phyloP scores from a whole-genome alignment of 2,888 invertebrate species.

The Bombyx huttoni region DNA sequence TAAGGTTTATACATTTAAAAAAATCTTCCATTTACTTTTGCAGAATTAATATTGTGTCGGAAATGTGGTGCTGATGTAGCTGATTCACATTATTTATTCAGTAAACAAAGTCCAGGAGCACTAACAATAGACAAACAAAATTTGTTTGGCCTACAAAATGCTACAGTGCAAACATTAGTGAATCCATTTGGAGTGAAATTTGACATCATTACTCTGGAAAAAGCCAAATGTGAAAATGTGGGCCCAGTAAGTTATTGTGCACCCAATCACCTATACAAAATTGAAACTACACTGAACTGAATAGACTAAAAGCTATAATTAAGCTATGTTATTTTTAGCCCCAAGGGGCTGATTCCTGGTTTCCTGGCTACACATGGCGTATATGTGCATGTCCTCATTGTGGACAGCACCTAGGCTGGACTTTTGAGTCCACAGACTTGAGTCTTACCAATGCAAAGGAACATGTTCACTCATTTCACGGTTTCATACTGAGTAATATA shows the following conservation, averaged over 20 bases:
- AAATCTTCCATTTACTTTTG: conserved; percentile 18
- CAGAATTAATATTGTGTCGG: conserved; percentile 72
- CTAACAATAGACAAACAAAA: conserved; percentile 55
- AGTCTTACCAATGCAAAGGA: conserved; percentile 22
- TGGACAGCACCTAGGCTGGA: conserved; percentile 75
- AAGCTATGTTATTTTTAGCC: conserved; percentile 29
- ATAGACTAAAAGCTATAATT: neutral
- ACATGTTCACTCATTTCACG: conserved; percentile 44
- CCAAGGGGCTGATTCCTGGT: conserved; percentile 74
- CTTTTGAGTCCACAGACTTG: conserved; percentile 49
- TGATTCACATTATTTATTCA: conserved; percentile 64
- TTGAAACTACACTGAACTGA: too few species aligned
- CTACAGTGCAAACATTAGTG: conserved; percentile 68
- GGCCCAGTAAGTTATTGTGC: conserved; percentile 45
- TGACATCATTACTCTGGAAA: conserved; percentile 63
- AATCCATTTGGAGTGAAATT: conserved; percentile 71
- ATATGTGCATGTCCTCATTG: conserved; percentile 75
- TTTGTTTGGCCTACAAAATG: conserved; percentile 64
- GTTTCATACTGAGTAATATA: conserved; percentile 54
- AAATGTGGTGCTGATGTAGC: conserved; percentile 73
- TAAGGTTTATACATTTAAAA: neutral
- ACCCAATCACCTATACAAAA: too few species aligned
- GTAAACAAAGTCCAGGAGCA: conserved; percentile 64
- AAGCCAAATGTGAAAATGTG: conserved; percentile 67
- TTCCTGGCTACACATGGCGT: conserved; percentile 77